A percentile compares a stretch with the other conserved stretches of the same genome.
Evolutionary conservation across 2,888 invertebrate species (phyloP).

Genomic region (Agrotis puta): DNA sequence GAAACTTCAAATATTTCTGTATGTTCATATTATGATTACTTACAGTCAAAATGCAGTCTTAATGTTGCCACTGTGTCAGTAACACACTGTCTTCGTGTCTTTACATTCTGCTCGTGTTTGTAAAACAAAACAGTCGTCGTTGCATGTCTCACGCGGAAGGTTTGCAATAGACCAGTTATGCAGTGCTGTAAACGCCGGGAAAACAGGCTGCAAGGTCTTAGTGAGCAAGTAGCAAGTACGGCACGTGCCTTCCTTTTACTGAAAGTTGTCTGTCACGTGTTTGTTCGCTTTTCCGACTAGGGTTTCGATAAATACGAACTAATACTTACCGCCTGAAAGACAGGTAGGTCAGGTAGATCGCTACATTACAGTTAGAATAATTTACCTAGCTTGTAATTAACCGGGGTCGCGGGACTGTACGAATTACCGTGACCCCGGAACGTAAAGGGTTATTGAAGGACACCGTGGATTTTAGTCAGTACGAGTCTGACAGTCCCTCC

Average conservation of each 20-base stretch:
- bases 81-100: conserved; percentile 15
- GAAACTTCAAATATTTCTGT: background rate
- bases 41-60: background rate
- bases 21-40: background rate
- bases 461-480: too few species aligned
- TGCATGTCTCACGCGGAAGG: conserved; percentile 69
- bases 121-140: conserved; percentile 57
- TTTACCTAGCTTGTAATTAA: too few species aligned
- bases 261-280: conserved; percentile 33
- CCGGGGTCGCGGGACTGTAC: too few species aligned
- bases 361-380: too few species aligned
- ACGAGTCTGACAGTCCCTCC: too few species aligned
- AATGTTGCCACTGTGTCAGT: background rate
- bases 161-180: conserved; percentile 68
- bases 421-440: too few species aligned
- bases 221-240: conserved; percentile 11
- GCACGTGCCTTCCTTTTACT: conserved; percentile 41
- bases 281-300: background rate
- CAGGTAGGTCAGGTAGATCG: too few species aligned
- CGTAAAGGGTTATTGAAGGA: too few species aligned
- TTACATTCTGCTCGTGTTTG: conserved; percentile 30
- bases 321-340: too few species aligned
- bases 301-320: too few species aligned
- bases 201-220: conserved; percentile 69
- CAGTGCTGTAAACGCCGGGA: conserved; percentile 69